Conservation (phyloP, 2,888 invertebrate genomes). For the Pristionchus maxplancki region DNA sequence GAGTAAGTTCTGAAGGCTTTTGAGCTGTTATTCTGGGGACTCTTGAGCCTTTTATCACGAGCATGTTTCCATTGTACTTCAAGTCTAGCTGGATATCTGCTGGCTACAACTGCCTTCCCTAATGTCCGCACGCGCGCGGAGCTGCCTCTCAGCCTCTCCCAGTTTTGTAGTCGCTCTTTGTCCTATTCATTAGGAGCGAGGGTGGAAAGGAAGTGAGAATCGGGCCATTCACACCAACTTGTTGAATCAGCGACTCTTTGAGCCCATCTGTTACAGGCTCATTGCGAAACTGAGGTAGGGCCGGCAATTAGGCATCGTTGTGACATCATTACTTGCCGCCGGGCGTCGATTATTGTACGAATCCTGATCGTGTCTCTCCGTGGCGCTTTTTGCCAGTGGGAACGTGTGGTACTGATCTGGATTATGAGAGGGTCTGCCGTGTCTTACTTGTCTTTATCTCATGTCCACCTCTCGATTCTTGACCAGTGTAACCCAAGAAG, state of each 20-base stretch:
- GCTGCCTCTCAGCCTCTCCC: neutral
- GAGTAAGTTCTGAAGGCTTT: neutral
- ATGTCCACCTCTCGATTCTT: neutral
- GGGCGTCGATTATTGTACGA: conserved; percentile 22
- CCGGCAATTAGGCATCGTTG: neutral
- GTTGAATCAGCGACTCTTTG: neutral
- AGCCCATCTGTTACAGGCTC: neutral
- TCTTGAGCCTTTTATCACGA: neutral
- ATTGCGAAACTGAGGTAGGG: neutral
- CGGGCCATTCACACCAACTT: neutral
- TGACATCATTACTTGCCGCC: neutral
- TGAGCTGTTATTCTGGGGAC: conserved; percentile 4
- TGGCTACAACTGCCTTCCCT: conserved; percentile 20
- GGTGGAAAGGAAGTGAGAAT: neutral
- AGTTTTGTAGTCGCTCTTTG: conserved; percentile 18
- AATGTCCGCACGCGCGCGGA: neutral
- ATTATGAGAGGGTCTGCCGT: neutral
- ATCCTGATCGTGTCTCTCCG: conserved; percentile 22
- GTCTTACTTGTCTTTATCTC: neutral
- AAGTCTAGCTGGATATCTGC: neutral
- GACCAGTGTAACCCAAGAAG: neutral
- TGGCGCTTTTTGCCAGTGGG: neutral
- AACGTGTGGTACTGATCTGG: conserved; percentile 11
- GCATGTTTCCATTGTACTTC: conserved; percentile 31
- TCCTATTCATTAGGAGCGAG: conserved; percentile 34